Evolutionary conservation across 2,113 vertebrate species (phyloP).

Genomic region (Ia io): DNA sequence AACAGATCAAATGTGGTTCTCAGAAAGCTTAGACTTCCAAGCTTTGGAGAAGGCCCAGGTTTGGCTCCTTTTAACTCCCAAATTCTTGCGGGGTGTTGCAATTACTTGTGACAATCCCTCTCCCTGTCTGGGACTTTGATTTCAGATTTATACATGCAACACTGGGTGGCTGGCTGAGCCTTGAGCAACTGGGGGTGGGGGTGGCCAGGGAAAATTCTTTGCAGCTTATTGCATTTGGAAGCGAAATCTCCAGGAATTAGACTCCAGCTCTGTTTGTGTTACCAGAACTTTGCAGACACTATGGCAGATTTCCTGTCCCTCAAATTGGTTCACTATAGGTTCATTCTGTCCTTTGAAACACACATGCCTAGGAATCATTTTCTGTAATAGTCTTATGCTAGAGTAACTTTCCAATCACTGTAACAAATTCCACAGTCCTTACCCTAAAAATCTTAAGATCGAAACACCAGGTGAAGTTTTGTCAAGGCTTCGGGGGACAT

Average conservation of each 20-base stretch:
- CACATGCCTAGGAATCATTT: conserved; percentile 56
- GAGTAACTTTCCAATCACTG: conserved; percentile 27
- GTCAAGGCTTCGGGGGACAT: not conserved
- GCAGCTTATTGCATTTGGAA: conserved; percentile 40
- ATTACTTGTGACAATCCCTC: conserved; percentile 75
- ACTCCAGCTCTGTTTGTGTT: conserved; percentile 24
- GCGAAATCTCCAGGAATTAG: conserved; percentile 55
- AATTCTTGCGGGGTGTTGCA: conserved; percentile 76
- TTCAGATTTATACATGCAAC: conserved; percentile 70
- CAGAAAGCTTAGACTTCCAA: conserved; percentile 57
- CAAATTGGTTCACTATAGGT: conserved; percentile 37
- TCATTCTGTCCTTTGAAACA: conserved; percentile 53
- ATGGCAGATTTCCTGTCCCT: conserved; percentile 43
- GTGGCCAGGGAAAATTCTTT: conserved; percentile 4
- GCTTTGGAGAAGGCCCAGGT: conserved; percentile 70
- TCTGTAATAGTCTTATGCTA: conserved; percentile 34
- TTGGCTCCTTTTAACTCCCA: conserved; percentile 67
- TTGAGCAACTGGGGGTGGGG: conserved; percentile 21
- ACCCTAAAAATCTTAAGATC: conserved; percentile 27
- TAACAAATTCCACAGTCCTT: not conserved
- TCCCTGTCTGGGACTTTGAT: conserved; percentile 66
- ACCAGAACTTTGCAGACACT: conserved; percentile 42
- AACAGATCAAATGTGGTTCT: conserved; percentile 62
- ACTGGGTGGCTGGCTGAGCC: conserved; percentile 48
- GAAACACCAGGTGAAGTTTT: conserved; percentile 19